These are phyloP conservation scores for Cathartes aura DNA, from an alignment of 2,113 vertebrate genomes.

Conservation along the genomic window DNA sequence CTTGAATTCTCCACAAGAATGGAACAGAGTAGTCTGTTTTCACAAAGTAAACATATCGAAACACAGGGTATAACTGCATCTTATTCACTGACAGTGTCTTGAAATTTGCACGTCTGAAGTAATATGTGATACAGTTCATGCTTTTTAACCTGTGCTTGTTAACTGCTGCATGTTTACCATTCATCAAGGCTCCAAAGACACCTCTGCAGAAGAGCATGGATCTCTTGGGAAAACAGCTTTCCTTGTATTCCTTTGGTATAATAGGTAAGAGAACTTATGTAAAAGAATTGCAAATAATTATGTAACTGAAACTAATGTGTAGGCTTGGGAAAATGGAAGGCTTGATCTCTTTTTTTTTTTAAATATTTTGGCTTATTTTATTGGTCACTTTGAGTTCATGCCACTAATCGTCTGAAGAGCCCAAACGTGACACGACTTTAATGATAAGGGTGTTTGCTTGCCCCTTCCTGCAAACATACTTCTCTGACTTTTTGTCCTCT, in stretches of 20 bases:
- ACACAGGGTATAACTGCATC: neutral
- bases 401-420: neutral
- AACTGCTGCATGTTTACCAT: slow-evolving; percentile 10
- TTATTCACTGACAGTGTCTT: neutral
- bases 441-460: neutral
- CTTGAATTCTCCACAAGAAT: neutral
- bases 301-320: neutral
- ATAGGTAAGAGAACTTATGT: slow-evolving; percentile 84
- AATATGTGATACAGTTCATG: neutral
- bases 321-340: neutral
- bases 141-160: neutral
- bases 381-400: neutral
- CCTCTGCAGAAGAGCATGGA: slow-evolving; percentile 99
- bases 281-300: neutral
- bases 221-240: slow-evolving; percentile 95
- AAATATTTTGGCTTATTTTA: neutral
- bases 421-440: neutral
- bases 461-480: neutral
- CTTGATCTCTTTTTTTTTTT: neutral
- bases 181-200: slow-evolving; percentile 91
- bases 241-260: slow-evolving; percentile 96
- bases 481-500: neutral
- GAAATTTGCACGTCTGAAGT: neutral
- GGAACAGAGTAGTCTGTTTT: neutral
- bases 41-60: neutral